A percentile compares a stretch with the other conserved stretches of the same genome.
Conservation (phyloP, 2,888 invertebrate species). For the Meiosimyza decipiens region DNA sequence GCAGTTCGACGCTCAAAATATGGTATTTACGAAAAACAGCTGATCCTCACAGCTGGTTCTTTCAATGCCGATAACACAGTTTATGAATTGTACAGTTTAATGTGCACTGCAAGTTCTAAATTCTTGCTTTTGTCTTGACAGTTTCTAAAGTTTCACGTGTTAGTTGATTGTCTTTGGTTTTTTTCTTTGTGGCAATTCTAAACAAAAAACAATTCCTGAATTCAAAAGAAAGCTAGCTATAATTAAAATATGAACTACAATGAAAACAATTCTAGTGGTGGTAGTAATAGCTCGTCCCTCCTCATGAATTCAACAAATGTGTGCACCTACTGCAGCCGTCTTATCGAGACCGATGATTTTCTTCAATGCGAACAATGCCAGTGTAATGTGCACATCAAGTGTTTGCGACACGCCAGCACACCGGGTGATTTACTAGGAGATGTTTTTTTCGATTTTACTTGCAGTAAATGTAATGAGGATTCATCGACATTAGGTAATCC, state of each 20-base stretch:
- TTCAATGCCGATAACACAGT: background rate
- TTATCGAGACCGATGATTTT: constrained; percentile 63
- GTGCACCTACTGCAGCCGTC: constrained; percentile 17
- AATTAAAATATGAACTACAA: constrained; percentile 1
- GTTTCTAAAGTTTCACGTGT: background rate
- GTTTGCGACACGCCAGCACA: constrained; percentile 74
- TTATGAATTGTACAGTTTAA: background rate
- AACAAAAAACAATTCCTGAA: constrained; percentile 18
- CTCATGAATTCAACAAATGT: background rate
- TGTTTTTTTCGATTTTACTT: constrained; percentile 79
- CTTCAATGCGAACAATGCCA: constrained; percentile 73
- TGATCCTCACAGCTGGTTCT: constrained; percentile 2
- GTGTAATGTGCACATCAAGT: constrained; percentile 74
- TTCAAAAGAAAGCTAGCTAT: constrained; percentile 2
- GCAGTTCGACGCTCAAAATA: too few relatives aligned
- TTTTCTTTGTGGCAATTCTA: constrained; percentile 28
- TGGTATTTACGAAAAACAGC: background rate
- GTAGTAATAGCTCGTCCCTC: background rate
- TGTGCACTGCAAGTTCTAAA: background rate
- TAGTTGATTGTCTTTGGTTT: constrained; percentile 7
- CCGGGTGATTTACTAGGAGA: constrained; percentile 80
- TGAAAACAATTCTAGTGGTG: background rate
- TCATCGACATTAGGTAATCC: constrained; percentile 51
- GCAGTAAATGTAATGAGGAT: constrained; percentile 72
- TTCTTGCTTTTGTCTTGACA: constrained; percentile 11